Evolutionary conservation across 2,797 vertebrate species (phyloP), one percentile per base, ranked within the genome.

Genomic region (Schizothorax lantsangensis): DNA sequence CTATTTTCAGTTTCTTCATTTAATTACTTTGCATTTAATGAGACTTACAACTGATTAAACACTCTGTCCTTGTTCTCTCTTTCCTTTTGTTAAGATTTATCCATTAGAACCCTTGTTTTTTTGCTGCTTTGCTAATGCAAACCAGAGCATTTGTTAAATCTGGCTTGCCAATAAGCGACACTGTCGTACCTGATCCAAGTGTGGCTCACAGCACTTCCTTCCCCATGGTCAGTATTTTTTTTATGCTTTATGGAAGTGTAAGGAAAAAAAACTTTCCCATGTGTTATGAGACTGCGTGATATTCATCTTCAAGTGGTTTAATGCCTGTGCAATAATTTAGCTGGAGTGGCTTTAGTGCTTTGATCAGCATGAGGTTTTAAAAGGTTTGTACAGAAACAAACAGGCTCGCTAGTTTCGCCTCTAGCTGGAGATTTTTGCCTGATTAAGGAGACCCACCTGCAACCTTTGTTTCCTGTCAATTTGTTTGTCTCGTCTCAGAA

Each of bases 71-170:
- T 38, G 69, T 84, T 64, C 81, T 78, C 89, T 8, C 26, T 91
- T 89, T 84, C 90, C 91, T 81, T 89, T 93, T 90, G 91, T 93
- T 91, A 86, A 89, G 90, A 89, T 89, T 86, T 81, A 89, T 91
- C 92, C 92, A 89, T 91, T 89, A 92, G 92, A 92, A 84, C 87
- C 87, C 84, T 91, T 17, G 8, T 43, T 43, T 43, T 92, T 81
- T 94, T 94, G 94, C 93, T 88, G 92, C 92, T 90, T 90, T 90
- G 87, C 91, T 96, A 96, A 96, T 96, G 94, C 93, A 93, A 96
- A 96, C 93, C 95, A 96, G 95, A 95, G 91, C 88, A 91, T 89
- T 85, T 88, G 91, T 94, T 88, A 93, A 93, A 93, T 94, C 91
- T 90, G 88, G 91, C 79, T 77, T 91, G 91, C 82, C 88, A 89